phyloP scores from a whole-genome alignment of 2,888 invertebrate species.

The Hemaris fuciformis region DNA sequence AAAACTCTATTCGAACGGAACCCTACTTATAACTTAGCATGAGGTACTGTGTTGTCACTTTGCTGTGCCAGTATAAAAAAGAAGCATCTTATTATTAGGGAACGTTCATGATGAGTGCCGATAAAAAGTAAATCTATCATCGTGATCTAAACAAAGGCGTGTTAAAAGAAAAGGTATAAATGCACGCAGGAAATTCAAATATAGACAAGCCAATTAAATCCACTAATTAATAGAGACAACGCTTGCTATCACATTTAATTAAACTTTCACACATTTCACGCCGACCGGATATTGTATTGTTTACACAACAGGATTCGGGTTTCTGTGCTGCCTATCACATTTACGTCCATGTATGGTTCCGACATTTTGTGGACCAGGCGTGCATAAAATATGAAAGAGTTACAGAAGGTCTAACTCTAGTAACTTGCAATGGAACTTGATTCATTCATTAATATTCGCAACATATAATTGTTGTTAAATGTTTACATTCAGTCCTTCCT shows the following conservation, averaged over 20 bases:
- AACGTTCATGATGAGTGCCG: neutral
- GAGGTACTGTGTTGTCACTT: too few species aligned
- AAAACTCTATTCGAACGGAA: too few species aligned
- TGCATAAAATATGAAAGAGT: conserved; percentile 16
- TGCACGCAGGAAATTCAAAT: conserved; percentile 2
- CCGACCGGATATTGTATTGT: conserved; percentile 49
- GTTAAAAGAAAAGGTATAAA: neutral
- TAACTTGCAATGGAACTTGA: conserved; percentile 6
- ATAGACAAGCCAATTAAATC: conserved; percentile 8
- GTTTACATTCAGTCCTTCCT: conserved; percentile 8
- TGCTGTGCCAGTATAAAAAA: too few species aligned
- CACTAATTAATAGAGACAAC: conserved; percentile 23
- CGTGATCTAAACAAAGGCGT: neutral
- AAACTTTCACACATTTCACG: conserved; percentile 37
- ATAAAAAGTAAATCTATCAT: neutral
- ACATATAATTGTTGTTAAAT: neutral
- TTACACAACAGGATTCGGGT: conserved; percentile 56
- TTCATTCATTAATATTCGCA: conserved; percentile 4
- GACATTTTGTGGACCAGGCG: conserved; percentile 18
- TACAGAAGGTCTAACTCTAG: neutral
- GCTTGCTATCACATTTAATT: conserved; percentile 23
- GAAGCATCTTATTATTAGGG: neutral
- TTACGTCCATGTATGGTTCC: conserved; percentile 31
- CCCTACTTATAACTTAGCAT: too few species aligned
- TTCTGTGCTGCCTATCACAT: conserved; percentile 43